phyloP scores from a whole-genome alignment of 2,888 invertebrate species.

The Drosophila quinaria region DNA sequence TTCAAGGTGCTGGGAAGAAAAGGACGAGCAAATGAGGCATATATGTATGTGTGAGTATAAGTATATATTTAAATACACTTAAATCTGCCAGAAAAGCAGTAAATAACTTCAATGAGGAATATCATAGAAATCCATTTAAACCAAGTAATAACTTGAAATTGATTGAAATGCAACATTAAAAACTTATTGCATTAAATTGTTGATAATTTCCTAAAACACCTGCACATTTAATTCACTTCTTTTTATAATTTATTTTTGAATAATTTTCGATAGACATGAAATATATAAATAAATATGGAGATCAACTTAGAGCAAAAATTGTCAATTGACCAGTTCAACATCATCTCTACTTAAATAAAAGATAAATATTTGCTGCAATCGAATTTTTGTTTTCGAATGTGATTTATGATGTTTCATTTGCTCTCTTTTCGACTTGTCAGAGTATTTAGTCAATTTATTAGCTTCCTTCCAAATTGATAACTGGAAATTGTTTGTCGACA shows the following conservation, averaged over 20 bases:
- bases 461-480: slow-evolving; percentile 19
- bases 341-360: slow-evolving; percentile 3
- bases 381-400: slow-evolving; percentile 16
- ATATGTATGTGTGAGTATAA: not conserved
- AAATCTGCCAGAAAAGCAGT: no score
- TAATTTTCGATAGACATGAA: no score
- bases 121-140: no score
- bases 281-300: no score
- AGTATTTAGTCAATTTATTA: slow-evolving; percentile 27
- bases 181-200: no score
- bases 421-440: not conserved
- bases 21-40: not conserved
- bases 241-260: no score
- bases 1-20: slow-evolving; percentile 15
- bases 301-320: not conserved
- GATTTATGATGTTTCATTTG: slow-evolving; percentile 12
- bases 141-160: no score
- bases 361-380: slow-evolving; percentile 15
- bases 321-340: not conserved
- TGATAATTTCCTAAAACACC: no score
- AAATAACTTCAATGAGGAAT: no score
- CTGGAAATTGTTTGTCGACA: slow-evolving; percentile 1
- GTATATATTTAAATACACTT: not conserved
- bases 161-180: no score
- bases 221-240: no score